Conservation (phyloP, 2,113 vertebrate species). For the Planiliza haematocheilus region DNA sequence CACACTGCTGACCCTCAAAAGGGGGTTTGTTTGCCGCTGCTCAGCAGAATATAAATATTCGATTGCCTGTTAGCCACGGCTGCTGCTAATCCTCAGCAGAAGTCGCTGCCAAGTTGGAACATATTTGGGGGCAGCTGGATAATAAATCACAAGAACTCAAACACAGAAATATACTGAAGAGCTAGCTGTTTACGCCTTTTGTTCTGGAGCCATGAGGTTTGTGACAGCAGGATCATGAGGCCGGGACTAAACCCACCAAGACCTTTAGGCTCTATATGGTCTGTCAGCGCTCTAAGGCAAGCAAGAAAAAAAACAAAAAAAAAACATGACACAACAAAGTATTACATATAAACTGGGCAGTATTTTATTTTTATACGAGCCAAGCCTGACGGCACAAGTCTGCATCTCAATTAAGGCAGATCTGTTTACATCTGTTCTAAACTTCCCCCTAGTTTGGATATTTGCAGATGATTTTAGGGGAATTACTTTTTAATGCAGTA, state of each 20-base stretch:
- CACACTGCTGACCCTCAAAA: slow-evolving; percentile 56
- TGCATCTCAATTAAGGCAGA: too few species aligned
- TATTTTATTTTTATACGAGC: background rate
- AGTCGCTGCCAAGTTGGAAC: slow-evolving; percentile 63
- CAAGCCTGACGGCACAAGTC: too few species aligned
- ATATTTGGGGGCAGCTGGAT: slow-evolving; percentile 68
- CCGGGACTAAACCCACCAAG: slow-evolving; percentile 6
- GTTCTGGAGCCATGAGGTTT: slow-evolving; percentile 52
- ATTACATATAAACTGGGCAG: background rate
- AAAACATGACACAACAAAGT: slow-evolving; percentile 5
- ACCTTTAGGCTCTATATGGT: slow-evolving; percentile 19
- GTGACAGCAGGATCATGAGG: slow-evolving; percentile 45
- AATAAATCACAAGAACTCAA: slow-evolving; percentile 62
- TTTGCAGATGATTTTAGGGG: too few species aligned
- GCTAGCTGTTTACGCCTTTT: slow-evolving; percentile 54
- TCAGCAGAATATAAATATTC: slow-evolving; percentile 76
- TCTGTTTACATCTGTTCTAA: too few species aligned
- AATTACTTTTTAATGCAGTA: too few species aligned
- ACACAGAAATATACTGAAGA: slow-evolving; percentile 61
- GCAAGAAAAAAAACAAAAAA: slow-evolving; percentile 17
- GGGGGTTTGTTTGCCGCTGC: slow-evolving; percentile 54
- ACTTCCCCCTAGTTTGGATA: too few species aligned
- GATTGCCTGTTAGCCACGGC: slow-evolving; percentile 68
- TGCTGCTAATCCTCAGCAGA: slow-evolving; percentile 68
- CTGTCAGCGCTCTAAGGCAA: background rate